These are phyloP conservation scores for Coryphaenoides rupestris DNA, from an alignment of 2,113 vertebrate genomes.

Conservation along the genomic window DNA sequence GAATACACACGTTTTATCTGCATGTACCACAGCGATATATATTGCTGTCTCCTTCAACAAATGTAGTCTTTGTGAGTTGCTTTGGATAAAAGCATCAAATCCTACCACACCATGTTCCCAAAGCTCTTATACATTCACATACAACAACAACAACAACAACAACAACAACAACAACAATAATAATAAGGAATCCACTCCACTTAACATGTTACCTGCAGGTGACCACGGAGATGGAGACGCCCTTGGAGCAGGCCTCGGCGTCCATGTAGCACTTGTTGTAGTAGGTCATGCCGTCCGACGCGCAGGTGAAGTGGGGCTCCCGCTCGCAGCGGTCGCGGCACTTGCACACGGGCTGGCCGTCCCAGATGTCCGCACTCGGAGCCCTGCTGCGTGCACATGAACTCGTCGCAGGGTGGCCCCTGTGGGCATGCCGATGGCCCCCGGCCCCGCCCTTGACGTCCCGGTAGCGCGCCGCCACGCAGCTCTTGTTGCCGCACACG, in stretches of 20 bases:
- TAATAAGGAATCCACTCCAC: conserved; percentile 54
- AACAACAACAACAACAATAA: no score
- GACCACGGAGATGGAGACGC: conserved; percentile 87
- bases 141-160: no score
- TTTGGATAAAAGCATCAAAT: no score
- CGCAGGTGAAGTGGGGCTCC: conserved; percentile 98
- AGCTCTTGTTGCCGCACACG: no score
- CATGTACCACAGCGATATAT: no score
- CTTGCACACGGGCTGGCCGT: conserved; percentile 93
- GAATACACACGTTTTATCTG: no score
- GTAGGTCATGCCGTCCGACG: conserved; percentile 96
- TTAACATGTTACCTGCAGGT: conserved; percentile 85
- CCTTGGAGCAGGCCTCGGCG: conserved; percentile 93
- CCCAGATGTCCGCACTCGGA: conserved; percentile 98
- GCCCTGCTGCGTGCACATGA: conserved; percentile 96
- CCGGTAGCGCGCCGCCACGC: no score
- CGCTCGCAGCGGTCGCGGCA: conserved; percentile 93
- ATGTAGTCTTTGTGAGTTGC: no score
- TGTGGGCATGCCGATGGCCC: conserved; percentile 90
- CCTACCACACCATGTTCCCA: no score
- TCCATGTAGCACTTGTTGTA: conserved; percentile 99
- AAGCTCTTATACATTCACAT: no score
- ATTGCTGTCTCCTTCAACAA: no score
- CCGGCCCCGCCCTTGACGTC: conserved; percentile 87
- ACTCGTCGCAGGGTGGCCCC: conserved; percentile 91